Percentiles rank a stretch among this genome's conserved stretches.
Evolutionary conservation across 2,888 invertebrate genomes (phyloP).

Genomic region (Hydraecia micacea): DNA sequence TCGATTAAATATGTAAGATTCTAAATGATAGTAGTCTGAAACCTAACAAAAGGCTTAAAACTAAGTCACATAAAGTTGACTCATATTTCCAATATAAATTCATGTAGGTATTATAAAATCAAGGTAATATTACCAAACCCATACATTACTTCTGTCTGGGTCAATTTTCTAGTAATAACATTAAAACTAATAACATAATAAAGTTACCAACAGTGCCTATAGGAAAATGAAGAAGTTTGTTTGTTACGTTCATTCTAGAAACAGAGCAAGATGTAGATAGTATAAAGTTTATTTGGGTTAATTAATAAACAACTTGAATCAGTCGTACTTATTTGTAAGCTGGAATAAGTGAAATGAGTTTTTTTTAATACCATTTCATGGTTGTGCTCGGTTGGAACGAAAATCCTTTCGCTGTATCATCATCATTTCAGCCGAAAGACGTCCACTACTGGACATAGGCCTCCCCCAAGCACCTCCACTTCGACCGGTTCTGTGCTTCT

Average conservation of each 20-base stretch:
- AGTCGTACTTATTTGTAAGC: not conserved
- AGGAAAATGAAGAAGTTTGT: not conserved
- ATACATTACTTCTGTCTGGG: conserved; percentile 5
- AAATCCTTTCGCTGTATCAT: not conserved
- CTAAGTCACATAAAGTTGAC: not conserved
- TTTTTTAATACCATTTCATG: not conserved
- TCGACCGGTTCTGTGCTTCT: too few species aligned
- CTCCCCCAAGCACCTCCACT: too few species aligned
- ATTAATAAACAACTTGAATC: not conserved
- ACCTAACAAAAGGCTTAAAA: not conserved
- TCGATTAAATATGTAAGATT: not conserved
- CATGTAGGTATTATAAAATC: not conserved
- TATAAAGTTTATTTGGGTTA: not conserved
- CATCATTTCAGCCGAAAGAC: too few species aligned
- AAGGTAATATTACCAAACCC: not conserved
- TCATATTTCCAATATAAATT: not conserved
- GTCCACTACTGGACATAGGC: too few species aligned
- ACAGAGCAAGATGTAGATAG: not conserved
- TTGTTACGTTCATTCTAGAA: not conserved
- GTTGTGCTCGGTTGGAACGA: not conserved
- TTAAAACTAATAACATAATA: conserved; percentile 15
- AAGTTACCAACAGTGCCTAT: not conserved
- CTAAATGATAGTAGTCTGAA: not conserved
- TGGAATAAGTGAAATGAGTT: not conserved
- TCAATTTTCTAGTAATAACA: conserved; percentile 21